Evolutionary conservation across 2,888 invertebrate genomes (phyloP), one percentile per base, ranked within the genome.

Genomic region (Synanthedon formicaeformis): DNA sequence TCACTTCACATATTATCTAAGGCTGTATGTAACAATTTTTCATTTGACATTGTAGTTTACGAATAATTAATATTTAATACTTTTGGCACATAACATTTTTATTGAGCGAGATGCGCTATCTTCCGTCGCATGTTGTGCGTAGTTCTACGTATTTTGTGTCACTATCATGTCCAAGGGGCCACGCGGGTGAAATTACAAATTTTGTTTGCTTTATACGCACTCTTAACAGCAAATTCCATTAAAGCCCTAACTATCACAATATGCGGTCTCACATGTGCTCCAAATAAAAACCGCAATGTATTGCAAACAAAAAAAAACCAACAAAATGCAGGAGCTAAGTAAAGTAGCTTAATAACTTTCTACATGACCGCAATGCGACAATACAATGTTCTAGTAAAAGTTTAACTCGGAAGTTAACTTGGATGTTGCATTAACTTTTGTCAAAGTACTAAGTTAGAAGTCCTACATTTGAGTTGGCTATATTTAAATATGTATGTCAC

Each of bases 331-430:
- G 14, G 8, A 45, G 4, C 45, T 45, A 45, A 45, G 14, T 45
- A 45, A 13, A 6, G 45, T 45, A 45, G 6, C 14, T 14, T 45
- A 45, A 45, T 45, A 14, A 45, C 45, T 45, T 11, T 59, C 59
- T 61, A 63, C 60, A 57, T 62, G 61, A 62, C 72, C 69, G 72
- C 71, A 71, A 59, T 72, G 71, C 72, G 72, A 69, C 72, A 51
- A 18, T 10, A 52, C 48, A 45, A 48, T 16, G 34, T 45, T 16
- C 45, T 40, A 45, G 51, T 55, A 55, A 55, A 55, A 55, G 51
- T 55, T 55, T 53, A 55, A 53, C 55, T 53, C 51, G 40, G 16
- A 55, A 55, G 55, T 55, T 53, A 52, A 55, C 51, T 55, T 45
- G 45, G 45, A n/a, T 45, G 45, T n/a, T 45, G 45, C 45, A 45